Percentiles rank a stretch among this genome's conserved stretches.
Conservation (phyloP, 2,888 invertebrate species). For the Sympetrum striolatum region DNA sequence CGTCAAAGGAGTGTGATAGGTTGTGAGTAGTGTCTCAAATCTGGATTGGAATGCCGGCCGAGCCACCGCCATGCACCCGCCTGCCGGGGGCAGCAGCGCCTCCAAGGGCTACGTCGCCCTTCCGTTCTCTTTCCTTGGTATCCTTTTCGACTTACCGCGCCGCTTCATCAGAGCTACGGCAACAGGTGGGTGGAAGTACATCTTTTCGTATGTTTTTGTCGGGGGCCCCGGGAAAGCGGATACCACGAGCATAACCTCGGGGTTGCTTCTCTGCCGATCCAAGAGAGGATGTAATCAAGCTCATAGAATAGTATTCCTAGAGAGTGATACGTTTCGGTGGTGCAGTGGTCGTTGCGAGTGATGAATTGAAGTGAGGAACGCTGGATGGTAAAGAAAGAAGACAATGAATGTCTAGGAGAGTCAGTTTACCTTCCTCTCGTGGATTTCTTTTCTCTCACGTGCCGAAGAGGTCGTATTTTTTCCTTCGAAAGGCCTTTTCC, state of each 20-base stretch:
- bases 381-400: too few species aligned
- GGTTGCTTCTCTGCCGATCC: neutral
- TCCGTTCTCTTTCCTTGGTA: neutral
- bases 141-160: neutral
- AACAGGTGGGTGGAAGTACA: slow-evolving; percentile 6
- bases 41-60: slow-evolving; percentile 38
- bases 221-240: neutral
- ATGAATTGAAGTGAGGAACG: too few species aligned
- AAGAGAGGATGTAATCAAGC: neutral
- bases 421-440: too few species aligned
- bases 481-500: too few species aligned
- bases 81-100: slow-evolving; percentile 24
- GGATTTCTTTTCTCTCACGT: too few species aligned
- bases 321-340: too few species aligned
- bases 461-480: too few species aligned
- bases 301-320: neutral
- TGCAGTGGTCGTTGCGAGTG: too few species aligned
- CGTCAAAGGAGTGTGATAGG: neutral
- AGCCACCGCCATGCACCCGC: slow-evolving; percentile 30
- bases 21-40: slow-evolving; percentile 25
- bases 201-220: neutral
- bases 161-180: neutral
- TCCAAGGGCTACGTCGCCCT: neutral
- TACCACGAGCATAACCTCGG: too few species aligned
- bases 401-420: too few species aligned